These are phyloP conservation scores for Agonopterix alstromeriana DNA, from an alignment of 2,888 invertebrate genomes.

Conservation along the genomic window DNA sequence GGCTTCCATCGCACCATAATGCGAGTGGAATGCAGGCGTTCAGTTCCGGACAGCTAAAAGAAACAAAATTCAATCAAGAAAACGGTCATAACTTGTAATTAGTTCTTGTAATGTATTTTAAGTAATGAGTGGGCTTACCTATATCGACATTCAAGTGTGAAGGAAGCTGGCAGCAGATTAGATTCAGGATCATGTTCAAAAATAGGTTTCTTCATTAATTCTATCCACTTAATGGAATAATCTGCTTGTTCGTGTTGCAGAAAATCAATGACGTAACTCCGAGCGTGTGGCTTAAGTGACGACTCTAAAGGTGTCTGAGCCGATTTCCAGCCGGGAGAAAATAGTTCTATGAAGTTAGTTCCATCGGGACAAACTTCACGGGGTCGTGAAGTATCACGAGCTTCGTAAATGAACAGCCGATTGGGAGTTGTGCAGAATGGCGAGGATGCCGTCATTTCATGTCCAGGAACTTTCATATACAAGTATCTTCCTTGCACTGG, in stretches of 20 bases:
- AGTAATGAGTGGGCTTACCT: constrained; percentile 66
- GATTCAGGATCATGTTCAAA: constrained; percentile 69
- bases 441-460: constrained; percentile 67
- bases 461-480: constrained; percentile 83
- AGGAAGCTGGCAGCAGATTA: constrained; percentile 64
- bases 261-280: constrained; percentile 86
- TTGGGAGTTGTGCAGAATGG: constrained; percentile 82
- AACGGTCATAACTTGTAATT: not conserved
- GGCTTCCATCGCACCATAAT: constrained; percentile 87
- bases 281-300: constrained; percentile 74
- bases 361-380: constrained; percentile 82
- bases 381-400: constrained; percentile 77
- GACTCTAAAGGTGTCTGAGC: constrained; percentile 59
- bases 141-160: constrained; percentile 80
- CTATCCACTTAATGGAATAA: constrained; percentile 87
- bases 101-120: not conserved
- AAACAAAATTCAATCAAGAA: constrained; percentile 6
- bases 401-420: constrained; percentile 83
- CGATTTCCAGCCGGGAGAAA: constrained; percentile 83
- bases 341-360: constrained; percentile 78
- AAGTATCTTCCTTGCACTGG: constrained; percentile 79
- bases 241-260: constrained; percentile 83
- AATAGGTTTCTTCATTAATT: constrained; percentile 81
- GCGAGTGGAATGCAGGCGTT: constrained; percentile 87
- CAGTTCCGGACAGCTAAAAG: constrained; percentile 84